Percentiles rank a stretch among this genome's conserved stretches.
Evolutionary conservation across 2,888 invertebrate species (phyloP).

Genomic region (Pristionchus maxplancki): DNA sequence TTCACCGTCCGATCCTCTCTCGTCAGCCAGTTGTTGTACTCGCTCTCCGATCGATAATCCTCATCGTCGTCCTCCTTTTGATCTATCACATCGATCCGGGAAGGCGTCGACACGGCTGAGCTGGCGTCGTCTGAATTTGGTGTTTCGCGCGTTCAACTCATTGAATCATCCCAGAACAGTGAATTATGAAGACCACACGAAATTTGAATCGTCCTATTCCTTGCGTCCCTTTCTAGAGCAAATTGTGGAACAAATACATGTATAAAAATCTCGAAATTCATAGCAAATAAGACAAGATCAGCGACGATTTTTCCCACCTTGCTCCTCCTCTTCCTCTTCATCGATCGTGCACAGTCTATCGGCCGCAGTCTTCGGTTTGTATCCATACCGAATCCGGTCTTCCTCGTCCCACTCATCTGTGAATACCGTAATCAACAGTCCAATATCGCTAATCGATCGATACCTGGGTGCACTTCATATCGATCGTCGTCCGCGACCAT

Average conservation of each 20-base stretch:
- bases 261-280: too few relatives aligned
- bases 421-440: neutral
- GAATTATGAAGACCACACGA: too few relatives aligned
- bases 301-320: neutral
- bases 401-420: neutral
- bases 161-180: too few relatives aligned
- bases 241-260: too few relatives aligned
- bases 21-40: neutral
- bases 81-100: neutral
- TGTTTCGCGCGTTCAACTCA: too few relatives aligned
- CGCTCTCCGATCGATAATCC: neutral
- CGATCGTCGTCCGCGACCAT: neutral
- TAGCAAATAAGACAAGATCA: too few relatives aligned
- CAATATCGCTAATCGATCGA: neutral
- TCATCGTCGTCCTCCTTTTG: neutral
- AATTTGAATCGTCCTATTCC: too few relatives aligned
- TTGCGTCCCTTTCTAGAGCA: too few relatives aligned
- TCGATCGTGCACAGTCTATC: neutral
- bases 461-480: neutral
- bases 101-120: neutral
- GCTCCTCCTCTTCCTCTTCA: neutral
- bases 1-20: neutral
- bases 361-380: neutral
- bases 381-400: neutral
- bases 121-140: neutral